Evolutionary conservation across 2,888 invertebrate genomes (phyloP).

Genomic region (Leptinotarsa tumamoca): DNA sequence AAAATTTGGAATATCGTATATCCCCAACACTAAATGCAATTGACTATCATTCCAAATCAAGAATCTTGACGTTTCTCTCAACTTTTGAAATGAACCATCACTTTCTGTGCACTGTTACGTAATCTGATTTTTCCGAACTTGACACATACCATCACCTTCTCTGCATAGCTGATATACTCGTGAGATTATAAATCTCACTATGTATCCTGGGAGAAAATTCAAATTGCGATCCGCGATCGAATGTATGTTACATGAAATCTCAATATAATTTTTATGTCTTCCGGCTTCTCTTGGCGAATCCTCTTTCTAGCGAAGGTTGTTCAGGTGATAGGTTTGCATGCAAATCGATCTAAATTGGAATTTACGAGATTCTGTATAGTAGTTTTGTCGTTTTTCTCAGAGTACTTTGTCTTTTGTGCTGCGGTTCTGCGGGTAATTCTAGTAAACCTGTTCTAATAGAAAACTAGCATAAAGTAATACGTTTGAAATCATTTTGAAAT

Average conservation of each 20-base stretch:
- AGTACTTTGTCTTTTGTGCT: not conserved
- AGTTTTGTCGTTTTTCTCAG: not conserved
- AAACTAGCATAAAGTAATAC: no score
- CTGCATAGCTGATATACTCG: not conserved
- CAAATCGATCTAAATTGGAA: not conserved
- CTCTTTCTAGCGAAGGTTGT: not conserved
- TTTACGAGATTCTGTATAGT: not conserved
- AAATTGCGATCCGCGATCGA: conserved; percentile 9
- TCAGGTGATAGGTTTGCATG: conserved; percentile 11
- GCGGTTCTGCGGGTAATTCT: not conserved
- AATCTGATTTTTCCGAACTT: not conserved
- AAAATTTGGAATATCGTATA: no score
- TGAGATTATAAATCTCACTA: conserved; percentile 1
- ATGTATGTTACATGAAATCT: conserved; percentile 12
- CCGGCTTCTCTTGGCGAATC: not conserved
- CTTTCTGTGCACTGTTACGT: not conserved
- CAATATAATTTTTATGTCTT: conserved; percentile 12
- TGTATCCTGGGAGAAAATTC: conserved; percentile 5
- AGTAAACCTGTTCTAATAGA: not conserved
- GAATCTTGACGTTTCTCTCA: not conserved
- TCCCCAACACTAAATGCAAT: not conserved
- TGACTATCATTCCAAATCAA: not conserved
- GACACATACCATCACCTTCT: not conserved
- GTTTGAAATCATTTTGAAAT: no score
- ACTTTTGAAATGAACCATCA: not conserved